Base-by-base conservation (phyloP, 1,140 invertebrate species). In the Leptonema lineaticorne region DNA sequence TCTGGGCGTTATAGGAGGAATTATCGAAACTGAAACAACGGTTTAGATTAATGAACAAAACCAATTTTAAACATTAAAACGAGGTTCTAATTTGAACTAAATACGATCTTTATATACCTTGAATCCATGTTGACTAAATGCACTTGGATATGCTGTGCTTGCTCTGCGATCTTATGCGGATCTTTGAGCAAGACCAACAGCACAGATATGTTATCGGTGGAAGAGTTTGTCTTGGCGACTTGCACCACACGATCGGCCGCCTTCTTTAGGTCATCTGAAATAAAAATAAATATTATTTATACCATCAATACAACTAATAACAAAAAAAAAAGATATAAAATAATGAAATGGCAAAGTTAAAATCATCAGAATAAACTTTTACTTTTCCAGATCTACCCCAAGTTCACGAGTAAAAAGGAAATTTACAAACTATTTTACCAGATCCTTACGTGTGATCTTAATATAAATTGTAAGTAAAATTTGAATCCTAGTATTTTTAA, bases 121-220 rank as follows among this genome's bases (percentile, higher is more conserved):
- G 80, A 78, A 73, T 82, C 80, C 81, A 82, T 82, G 41, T 27
- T 64, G 62, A 64, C 78, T 76, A 77, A 77, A 76, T 77, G 76
- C 73, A 74, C 76, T 81, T 81, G 73, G 53, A 65, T 64, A 70
- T 41, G 62, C 33, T 41, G 71, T 64, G 69, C 69, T 58, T 69
- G 65, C 58, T 84, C 81, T 70, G 82, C 86, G 74, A 89, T 88
- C 77, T 86, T 83, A 66, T 82, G 81, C 69, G 88, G 87, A 75
- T 92, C 85, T 76, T 87, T 88, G 76, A 96, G 85, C 81, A 95
- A 93, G 59, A 95, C 89, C 67, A 95, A 91, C 73, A 95, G 88
- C 72, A 93, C 90, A 46, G 91, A 91, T 77, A 95, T 95, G 79
- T 96, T 96, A 81, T 96, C 94, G 58, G 80, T 82, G 16, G 92